A percentile compares a stretch with the other conserved stretches of the same genome.
These are phyloP conservation scores for Thyatira batis DNA, from an alignment of 2,888 invertebrate species.

Conservation along the genomic window DNA sequence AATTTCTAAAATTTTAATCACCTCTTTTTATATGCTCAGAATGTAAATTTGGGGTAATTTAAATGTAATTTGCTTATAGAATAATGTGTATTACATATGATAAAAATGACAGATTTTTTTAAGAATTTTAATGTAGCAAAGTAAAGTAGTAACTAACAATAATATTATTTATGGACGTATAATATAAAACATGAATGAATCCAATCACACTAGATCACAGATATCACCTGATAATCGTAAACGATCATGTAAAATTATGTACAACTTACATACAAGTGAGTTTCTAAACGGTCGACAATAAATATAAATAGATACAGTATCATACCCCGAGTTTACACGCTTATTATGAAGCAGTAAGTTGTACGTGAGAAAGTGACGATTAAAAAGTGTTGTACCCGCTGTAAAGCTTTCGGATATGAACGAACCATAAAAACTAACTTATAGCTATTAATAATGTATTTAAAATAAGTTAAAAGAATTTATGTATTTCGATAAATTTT, in stretches of 20 bases:
- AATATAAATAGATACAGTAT: neutral
- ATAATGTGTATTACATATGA: too few species aligned
- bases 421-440: too few species aligned
- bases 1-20: too few species aligned
- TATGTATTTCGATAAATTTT: too few species aligned
- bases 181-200: neutral
- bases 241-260: neutral
- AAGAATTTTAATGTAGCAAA: too few species aligned
- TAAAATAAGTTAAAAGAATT: too few species aligned
- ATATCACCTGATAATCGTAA: neutral
- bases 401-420: neutral
- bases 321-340: neutral
- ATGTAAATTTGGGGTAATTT: too few species aligned
- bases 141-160: neutral
- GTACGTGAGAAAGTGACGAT: conserved; percentile 2
- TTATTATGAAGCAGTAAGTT: conserved; percentile 3
- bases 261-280: neutral
- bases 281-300: conserved; percentile 1
- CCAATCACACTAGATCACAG: neutral
- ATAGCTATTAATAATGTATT: too few species aligned
- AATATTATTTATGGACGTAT: neutral
- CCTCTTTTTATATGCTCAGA: too few species aligned
- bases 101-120: too few species aligned
- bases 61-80: neutral
- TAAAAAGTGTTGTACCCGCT: neutral